Conservation (phyloP, 2,113 vertebrate species). For the Lepus europaeus region DNA sequence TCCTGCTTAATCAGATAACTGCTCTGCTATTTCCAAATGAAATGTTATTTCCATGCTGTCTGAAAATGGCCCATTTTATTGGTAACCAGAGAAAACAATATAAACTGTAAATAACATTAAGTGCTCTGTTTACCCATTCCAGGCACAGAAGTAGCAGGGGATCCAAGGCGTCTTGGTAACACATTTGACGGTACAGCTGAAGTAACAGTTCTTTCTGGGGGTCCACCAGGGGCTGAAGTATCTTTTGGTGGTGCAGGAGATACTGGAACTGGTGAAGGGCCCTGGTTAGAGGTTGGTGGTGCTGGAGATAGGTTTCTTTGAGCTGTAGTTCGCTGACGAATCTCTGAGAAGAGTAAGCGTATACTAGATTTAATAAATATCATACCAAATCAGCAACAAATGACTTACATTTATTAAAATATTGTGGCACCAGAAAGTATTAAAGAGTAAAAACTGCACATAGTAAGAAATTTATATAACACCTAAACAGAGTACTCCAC, state of each 20-base stretch:
- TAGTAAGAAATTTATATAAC: conserved; percentile 54
- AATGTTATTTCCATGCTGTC: conserved; percentile 91
- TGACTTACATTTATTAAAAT: conserved; percentile 61
- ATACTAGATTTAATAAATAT: conserved; percentile 73
- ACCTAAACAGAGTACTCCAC: conserved; percentile 37
- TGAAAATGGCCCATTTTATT: conserved; percentile 92
- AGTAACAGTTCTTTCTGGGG: conserved; percentile 91
- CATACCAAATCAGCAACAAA: conserved; percentile 66
- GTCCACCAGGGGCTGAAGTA: conserved; percentile 92
- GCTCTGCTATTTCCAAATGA: conserved; percentile 91
- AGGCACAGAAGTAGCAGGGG: conserved; percentile 93
- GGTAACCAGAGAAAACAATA: conserved; percentile 92
- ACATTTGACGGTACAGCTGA: conserved; percentile 91
- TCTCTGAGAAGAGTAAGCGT: conserved; percentile 89
- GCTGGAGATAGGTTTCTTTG: conserved; percentile 88
- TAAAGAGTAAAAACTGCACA: conserved; percentile 29
- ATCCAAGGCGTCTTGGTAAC: conserved; percentile 92
- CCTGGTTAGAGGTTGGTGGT: conserved; percentile 84
- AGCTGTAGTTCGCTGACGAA: conserved; percentile 94
- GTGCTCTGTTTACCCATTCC: conserved; percentile 96
- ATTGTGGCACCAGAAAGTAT: conserved; percentile 53
- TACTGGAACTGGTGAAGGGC: conserved; percentile 85
- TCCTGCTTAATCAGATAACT: conserved; percentile 93
- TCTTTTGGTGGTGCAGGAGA: conserved; percentile 90
- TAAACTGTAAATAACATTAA: conserved; percentile 94